Percentiles rank a stretch among this genome's conserved stretches.
These are phyloP conservation scores for Laterallus jamaicensis DNA, from an alignment of 2,113 vertebrate species.

Conservation along the genomic window DNA sequence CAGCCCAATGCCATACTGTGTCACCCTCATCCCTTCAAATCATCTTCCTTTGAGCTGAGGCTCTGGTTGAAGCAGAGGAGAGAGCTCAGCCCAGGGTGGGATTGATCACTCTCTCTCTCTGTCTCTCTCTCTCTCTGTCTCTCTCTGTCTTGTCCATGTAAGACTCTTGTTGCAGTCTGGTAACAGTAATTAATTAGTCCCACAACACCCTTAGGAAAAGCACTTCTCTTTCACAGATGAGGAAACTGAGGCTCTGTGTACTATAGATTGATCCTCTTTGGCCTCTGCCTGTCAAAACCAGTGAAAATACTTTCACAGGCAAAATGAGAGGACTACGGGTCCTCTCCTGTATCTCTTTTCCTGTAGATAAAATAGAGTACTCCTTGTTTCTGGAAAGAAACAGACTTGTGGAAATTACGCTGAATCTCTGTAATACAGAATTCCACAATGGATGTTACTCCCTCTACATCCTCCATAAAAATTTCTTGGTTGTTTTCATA, in stretches of 20 bases:
- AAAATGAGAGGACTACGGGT: not conserved
- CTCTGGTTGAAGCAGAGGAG: not conserved
- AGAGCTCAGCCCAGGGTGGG: not conserved
- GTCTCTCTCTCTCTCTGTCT: not conserved
- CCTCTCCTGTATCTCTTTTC: too few species aligned
- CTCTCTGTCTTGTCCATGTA: not conserved
- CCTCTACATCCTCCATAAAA: not conserved
- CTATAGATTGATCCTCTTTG: not conserved
- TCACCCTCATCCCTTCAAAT: not conserved
- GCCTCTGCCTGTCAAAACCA: not conserved
- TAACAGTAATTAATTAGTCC: not conserved
- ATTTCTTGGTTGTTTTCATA: not conserved
- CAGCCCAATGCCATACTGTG: not conserved
- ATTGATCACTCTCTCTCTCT: not conserved
- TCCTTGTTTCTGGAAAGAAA: not conserved
- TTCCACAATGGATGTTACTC: not conserved
- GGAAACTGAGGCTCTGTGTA: not conserved
- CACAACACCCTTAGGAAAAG: not conserved
- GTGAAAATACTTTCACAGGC: not conserved
- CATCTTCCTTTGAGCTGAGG: not conserved
- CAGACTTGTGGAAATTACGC: not conserved
- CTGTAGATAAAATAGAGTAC: not conserved
- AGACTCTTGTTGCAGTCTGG: not conserved
- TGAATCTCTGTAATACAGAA: not conserved
- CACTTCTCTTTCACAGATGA: not conserved